These are phyloP conservation scores for Ctenoplectra terminalis DNA, from an alignment of 1,140 invertebrate species.

Conservation along the genomic window DNA sequence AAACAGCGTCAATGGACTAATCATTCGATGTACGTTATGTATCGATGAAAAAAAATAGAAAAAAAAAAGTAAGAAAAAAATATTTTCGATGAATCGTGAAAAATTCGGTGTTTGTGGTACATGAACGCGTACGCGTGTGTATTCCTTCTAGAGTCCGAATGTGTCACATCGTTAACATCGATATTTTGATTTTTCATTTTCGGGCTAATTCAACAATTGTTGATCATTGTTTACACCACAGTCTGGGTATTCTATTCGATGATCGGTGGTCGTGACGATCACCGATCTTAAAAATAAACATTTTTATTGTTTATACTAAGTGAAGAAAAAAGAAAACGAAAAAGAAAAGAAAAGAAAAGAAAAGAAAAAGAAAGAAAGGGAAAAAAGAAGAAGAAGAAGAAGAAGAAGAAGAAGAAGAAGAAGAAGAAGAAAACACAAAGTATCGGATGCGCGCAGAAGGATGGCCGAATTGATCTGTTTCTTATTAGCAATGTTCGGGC, in stretches of 20 bases:
- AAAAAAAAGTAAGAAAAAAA: background rate
- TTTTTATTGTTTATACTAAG: background rate
- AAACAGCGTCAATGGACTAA: background rate
- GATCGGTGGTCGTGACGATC: slow-evolving; percentile 26
- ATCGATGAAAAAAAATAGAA: too few relatives aligned
- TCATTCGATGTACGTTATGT: background rate
- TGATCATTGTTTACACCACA: background rate
- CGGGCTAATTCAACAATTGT: background rate
- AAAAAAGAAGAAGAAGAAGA: background rate
- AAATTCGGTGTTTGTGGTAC: background rate
- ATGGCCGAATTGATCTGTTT: slow-evolving; percentile 48
- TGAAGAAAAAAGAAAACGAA: too few relatives aligned
- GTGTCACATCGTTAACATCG: background rate
- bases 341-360: too few relatives aligned
- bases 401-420: background rate
- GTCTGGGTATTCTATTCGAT: background rate
- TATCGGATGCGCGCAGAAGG: slow-evolving; percentile 3
- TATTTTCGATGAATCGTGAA: background rate
- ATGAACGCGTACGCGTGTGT: background rate
- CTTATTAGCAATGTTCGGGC: slow-evolving; percentile 53
- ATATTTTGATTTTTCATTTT: too few relatives aligned
- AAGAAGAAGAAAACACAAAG: background rate
- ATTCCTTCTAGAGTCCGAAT: background rate
- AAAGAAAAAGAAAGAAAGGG: background rate
- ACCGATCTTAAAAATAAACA: background rate